Percentiles rank a stretch among this genome's conserved stretches.
phyloP scores from a whole-genome alignment of 92 coral and sea anemone genomes.

The Scolanthus callimorphus region DNA sequence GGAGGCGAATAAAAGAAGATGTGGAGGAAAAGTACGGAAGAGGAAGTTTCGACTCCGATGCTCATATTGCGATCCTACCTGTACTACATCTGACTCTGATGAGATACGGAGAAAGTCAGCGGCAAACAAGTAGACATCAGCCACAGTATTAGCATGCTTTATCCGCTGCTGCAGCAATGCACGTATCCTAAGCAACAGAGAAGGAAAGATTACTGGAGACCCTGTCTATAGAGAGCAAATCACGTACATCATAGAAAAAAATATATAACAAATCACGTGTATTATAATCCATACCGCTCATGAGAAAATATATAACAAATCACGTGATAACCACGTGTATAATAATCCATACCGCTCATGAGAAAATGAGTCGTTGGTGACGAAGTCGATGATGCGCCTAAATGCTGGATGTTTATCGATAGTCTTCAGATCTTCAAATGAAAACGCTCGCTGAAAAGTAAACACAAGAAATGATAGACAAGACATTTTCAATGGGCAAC shows the following conservation, averaged over 20 bases:
- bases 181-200: slow-evolving; percentile 78
- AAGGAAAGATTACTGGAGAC: no score
- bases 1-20: no score
- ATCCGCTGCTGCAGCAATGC: slow-evolving; percentile 83
- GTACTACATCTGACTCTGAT: slow-evolving; percentile 86
- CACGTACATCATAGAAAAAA: no score
- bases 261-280: no score
- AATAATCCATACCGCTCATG: slow-evolving; percentile 69
- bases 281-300: no score
- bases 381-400: slow-evolving; percentile 89
- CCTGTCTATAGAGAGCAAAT: no score
- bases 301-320: no score
- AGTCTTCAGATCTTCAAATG: slow-evolving; percentile 76
- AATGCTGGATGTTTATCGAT: slow-evolving; percentile 96
- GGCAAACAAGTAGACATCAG: slow-evolving; percentile 89
- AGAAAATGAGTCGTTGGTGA: slow-evolving; percentile 82
- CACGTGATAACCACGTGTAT: background rate
- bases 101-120: slow-evolving; percentile 88
- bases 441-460: slow-evolving; percentile 69
- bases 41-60: no score
- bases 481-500: no score
- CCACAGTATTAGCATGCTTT: slow-evolving; percentile 75
- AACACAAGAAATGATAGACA: no score
- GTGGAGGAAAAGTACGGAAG: no score
- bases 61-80: no score